Evolutionary conservation across 2,888 invertebrate genomes (phyloP).

Genomic region (Acanthosepion esculentum): DNA sequence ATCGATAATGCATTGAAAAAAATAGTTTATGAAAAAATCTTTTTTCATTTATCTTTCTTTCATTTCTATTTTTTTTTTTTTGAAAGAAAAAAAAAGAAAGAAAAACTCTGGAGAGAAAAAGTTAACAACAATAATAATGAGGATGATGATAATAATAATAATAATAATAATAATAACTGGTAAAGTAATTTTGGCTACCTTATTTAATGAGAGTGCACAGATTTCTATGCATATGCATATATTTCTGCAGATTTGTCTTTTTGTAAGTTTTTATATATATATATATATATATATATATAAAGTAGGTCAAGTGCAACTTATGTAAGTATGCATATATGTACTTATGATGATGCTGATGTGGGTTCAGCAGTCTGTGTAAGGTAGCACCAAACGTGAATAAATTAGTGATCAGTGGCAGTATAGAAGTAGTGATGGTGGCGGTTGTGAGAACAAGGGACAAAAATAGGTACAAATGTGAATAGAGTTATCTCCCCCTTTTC

Average conservation of each 20-base stretch:
- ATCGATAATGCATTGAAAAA: conserved; percentile 33
- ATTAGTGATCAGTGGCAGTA: neutral
- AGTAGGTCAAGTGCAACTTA: no score
- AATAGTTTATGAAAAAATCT: neutral
- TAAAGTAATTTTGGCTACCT: neutral
- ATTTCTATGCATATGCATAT: neutral
- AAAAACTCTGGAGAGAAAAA: neutral
- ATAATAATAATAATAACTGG: neutral
- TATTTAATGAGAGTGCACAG: neutral
- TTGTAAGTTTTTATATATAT: no score
- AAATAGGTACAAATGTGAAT: neutral
- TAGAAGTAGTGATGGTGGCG: neutral
- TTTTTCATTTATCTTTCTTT: neutral
- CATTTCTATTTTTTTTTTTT: neutral
- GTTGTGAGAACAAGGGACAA: neutral
- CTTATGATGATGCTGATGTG: neutral
- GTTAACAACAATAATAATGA: conserved; percentile 33
- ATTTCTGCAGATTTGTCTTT: no score
- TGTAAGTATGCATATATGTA: neutral
- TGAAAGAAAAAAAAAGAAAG: neutral
- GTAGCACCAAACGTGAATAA: neutral
- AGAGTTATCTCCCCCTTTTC: neutral
- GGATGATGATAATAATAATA: neutral
- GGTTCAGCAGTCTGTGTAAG: neutral
- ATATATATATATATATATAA: no score